Evolutionary conservation across 2,888 invertebrate species (phyloP), one percentile per base, ranked within the genome.

Genomic region (Parasteatoda lunata): DNA sequence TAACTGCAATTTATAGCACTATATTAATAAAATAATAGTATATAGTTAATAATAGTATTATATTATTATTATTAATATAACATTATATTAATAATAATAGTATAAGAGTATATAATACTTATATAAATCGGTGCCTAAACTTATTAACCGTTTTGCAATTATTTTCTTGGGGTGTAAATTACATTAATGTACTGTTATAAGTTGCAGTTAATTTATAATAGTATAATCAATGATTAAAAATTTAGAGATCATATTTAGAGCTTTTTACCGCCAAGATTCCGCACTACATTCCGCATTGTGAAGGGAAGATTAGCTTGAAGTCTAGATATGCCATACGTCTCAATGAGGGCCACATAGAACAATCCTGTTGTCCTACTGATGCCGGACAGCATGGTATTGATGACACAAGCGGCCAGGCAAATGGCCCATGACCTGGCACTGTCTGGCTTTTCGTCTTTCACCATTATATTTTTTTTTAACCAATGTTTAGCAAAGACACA

Each of bases 301-400:
- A 83, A 83, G 7, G 83, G 83, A 13, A 83, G 11, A 49, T 70
- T 83, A 1, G 83, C 83, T 48, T 83, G 68, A 5, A 71, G 15
- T 48, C 83, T 70, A 4, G 83, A 77, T 1, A 69, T 65, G 2
- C 77, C 83, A 8, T 83, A 83, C 0, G 73, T 73, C 30, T 83
- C 70, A 6, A 83, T 83, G 59, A 83, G 76, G 13, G 83, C 59
- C 8, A 83, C 83, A 13, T 83, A 83, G n/a, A 83, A 70, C 2
- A 77, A 52, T 13, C 83, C 83, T 8, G 70, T 83, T 0, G 77
- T 47, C 11, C 83, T 76, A 45, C 59, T 71, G 59, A 83, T 47
- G 4, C 83, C 83, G 13, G 83, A 77, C 7, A 77, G 48, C 49
- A 83, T n/a, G 48, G 64, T 64, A n/a, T 83, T 83, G 47, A 83